A percentile compares a stretch with the other conserved stretches of the same genome.
These are phyloP conservation scores for Bradynema listronoti DNA, from an alignment of 1,140 invertebrate genomes.

Conservation along the genomic window DNA sequence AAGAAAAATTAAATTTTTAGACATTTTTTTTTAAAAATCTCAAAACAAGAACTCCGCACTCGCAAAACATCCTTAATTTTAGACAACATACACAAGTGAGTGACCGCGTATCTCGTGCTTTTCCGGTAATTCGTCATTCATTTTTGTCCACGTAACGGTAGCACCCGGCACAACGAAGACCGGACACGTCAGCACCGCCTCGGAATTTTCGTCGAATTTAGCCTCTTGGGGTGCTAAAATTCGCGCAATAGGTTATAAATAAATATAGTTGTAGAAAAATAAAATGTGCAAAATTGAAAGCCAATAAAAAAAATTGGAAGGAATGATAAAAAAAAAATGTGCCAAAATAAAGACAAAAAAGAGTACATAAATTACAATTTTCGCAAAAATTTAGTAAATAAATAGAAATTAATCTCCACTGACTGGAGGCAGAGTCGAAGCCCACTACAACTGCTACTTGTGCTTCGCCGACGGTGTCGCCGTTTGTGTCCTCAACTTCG, in stretches of 20 bases:
- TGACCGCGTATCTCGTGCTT: slow-evolving; percentile 47
- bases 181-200: slow-evolving; percentile 52
- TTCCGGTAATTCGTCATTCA: slow-evolving; percentile 43
- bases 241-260: too few species aligned
- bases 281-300: background rate
- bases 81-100: slow-evolving; percentile 39
- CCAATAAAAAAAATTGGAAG: background rate
- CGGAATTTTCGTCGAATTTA: slow-evolving; percentile 47
- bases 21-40: too few species aligned
- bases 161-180: slow-evolving; percentile 54
- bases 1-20: too few species aligned
- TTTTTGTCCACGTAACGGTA: slow-evolving; percentile 43
- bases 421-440: slow-evolving; percentile 37
- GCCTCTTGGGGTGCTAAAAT: slow-evolving; percentile 6
- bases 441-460: slow-evolving; percentile 53
- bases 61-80: too few species aligned
- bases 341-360: background rate
- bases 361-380: background rate
- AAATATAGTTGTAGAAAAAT: too few species aligned
- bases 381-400: background rate
- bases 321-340: background rate
- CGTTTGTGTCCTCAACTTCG: slow-evolving; percentile 55
- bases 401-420: slow-evolving; percentile 13
- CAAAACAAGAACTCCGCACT: too few species aligned
- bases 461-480: slow-evolving; percentile 45